Base-by-base conservation (phyloP, 2,797 vertebrate genomes). In the Pseudochaenichthys georgianus region DNA sequence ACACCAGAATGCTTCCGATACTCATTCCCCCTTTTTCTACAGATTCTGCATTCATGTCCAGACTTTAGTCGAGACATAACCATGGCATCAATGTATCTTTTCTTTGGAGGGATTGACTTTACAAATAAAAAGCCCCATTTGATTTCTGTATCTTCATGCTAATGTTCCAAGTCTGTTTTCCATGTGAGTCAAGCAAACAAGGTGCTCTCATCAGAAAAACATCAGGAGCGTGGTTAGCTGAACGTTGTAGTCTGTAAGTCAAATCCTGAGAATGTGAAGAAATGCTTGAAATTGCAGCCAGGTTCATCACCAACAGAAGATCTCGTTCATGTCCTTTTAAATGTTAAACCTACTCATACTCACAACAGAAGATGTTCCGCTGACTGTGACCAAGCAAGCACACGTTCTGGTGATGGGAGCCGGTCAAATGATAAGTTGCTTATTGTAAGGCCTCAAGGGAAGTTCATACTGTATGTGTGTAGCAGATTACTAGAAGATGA, bases 181-280 rank as follows among this genome's bases (percentile, higher is more conserved):
- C 51, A 70, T 84, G 54, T 48, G 19, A 17, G 19, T 75, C 16
- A 53, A 69, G 72, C 41, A 75, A 83, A 81, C 50, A 38, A 41
- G 9, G 43, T 28, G 4, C 23, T 77, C 53, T 74, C 55, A 64
- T 23, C 28, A 28, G 28, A 28, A 4, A 60, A 53, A 58, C 17
- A 28, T 43, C 50, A 57, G 11, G 45, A 23, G 16, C 34, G 31
- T 69, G 17, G 11, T 19, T 9, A 57, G 46, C 9, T 76, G 53
- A 51, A 50, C 55, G 75, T 46, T 66, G 42, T 48, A 34, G 51
- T 61, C 19, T 57, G 31, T 17, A 50, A 48, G 63, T 51, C 19
- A 50, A 57, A 75, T 21, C 60, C 42, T 42, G 55, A 77, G 34
- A 43, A 58, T 73, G 72, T 63, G 21, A 64, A 10, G 43, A 34